Conservation (phyloP, 2,888 invertebrate species). For the Nipponacmea schrenckii region DNA sequence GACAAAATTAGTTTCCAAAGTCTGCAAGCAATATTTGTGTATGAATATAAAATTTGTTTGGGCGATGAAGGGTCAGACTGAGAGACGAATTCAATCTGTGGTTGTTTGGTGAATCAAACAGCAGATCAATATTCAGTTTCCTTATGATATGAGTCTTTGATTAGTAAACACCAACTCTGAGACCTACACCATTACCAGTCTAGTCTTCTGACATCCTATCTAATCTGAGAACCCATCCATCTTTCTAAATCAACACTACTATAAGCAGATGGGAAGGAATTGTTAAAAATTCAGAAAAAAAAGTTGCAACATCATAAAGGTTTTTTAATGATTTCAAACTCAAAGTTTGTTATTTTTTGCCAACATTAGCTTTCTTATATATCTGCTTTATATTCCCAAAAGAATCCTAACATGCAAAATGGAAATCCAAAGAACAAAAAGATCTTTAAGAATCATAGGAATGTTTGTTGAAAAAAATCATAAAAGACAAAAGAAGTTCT, state of each 20-base stretch:
- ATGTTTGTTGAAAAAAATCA: no score
- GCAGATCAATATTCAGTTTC: conserved; percentile 5
- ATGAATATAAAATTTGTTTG: conserved; percentile 5
- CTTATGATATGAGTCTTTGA: conserved; percentile 7
- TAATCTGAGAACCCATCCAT: background rate
- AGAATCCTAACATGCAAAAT: no score
- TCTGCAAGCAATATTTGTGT: conserved; percentile 7
- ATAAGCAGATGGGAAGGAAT: no score
- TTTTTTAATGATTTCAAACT: no score
- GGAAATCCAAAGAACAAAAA: no score
- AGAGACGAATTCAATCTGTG: conserved; percentile 7
- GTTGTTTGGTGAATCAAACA: conserved; percentile 6
- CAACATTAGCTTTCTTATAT: no score
- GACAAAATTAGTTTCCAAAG: conserved; percentile 9
- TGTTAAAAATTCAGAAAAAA: no score
- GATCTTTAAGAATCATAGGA: no score
- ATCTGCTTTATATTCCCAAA: no score
- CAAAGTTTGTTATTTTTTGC: no score
- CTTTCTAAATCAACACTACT: background rate
- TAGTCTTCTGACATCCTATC: background rate
- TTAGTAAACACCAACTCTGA: conserved; percentile 1
- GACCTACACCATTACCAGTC: conserved; percentile 7
- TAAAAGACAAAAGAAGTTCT: no score
- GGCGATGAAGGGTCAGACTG: conserved; percentile 7
- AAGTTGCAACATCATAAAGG: no score